Percentiles rank a stretch among this genome's conserved stretches.
Evolutionary conservation across 2,888 invertebrate genomes (phyloP).

Genomic region (Agrotis clavis): DNA sequence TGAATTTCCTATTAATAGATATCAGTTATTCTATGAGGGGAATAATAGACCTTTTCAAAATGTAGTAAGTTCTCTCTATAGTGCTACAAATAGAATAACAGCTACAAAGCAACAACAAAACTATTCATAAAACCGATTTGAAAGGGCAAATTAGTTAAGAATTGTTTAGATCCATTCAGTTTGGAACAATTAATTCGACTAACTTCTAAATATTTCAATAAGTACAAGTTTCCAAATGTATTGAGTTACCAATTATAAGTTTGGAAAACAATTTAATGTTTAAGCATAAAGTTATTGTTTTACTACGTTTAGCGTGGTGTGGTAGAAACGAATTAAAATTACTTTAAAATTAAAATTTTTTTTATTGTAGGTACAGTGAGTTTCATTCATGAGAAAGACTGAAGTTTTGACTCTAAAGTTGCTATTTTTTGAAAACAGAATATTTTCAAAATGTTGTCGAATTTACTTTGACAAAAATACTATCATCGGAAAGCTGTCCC

Average conservation of each 20-base stretch:
- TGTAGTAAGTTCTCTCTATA: slow-evolving; percentile 1
- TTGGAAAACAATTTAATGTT: slow-evolving; percentile 14
- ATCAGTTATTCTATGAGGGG: too few species aligned
- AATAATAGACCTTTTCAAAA: not conserved
- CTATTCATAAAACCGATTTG: slow-evolving; percentile 21
- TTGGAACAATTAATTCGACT: slow-evolving; percentile 14
- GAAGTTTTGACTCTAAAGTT: too few species aligned
- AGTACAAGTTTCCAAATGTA: slow-evolving; percentile 17
- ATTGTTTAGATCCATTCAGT: slow-evolving; percentile 35
- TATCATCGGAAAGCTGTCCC: too few species aligned
- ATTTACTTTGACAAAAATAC: too few species aligned
- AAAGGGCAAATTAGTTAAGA: slow-evolving; percentile 20
- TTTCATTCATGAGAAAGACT: too few species aligned
- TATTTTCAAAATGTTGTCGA: too few species aligned
- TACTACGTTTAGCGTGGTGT: not conserved
- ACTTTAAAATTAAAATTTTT: too few species aligned
- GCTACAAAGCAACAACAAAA: not conserved
- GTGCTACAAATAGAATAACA: not conserved
- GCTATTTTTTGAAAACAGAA: too few species aligned
- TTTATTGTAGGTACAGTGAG: too few species aligned
- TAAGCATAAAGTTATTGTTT: slow-evolving; percentile 2
- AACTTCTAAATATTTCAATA: slow-evolving; percentile 10
- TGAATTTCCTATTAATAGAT: too few species aligned
- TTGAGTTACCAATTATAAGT: slow-evolving; percentile 33
- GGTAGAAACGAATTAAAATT: not conserved